These are phyloP conservation scores for Acleris laterana DNA, from an alignment of 2,888 invertebrate genomes.

Conservation along the genomic window DNA sequence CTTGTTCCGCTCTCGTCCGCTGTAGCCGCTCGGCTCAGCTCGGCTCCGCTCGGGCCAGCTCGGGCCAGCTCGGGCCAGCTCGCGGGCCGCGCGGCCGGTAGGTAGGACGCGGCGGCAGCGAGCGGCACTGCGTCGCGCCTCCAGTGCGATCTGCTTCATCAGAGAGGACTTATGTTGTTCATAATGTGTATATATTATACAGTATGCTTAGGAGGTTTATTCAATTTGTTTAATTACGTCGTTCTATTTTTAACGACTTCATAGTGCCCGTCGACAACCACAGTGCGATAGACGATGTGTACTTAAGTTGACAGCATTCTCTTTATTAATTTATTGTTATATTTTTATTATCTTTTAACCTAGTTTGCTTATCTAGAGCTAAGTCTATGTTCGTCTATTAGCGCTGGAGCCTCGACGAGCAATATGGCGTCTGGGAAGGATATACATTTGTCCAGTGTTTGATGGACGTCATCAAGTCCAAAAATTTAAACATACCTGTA, in stretches of 20 bases:
- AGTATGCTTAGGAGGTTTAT: conserved; percentile 83
- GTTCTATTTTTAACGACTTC: conserved; percentile 81
- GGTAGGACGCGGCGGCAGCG: conserved; percentile 42
- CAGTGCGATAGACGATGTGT: conserved; percentile 83
- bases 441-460: conserved; percentile 82
- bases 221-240: conserved; percentile 82
- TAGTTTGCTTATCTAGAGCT: conserved; percentile 83
- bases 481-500: conserved; percentile 85
- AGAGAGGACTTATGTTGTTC: conserved; percentile 76
- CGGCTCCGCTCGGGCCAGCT: conserved; percentile 17
- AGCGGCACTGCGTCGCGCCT: conserved; percentile 50
- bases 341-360: conserved; percentile 79
- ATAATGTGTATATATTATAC: conserved; percentile 83
- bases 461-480: conserved; percentile 78
- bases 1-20: conserved; percentile 75
- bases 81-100: conserved; percentile 41
- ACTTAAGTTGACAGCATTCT: conserved; percentile 82
- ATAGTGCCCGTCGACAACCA: conserved; percentile 83
- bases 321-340: conserved; percentile 81
- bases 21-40: conserved; percentile 50
- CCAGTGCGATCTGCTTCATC: conserved; percentile 63
- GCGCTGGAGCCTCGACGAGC: conserved; percentile 84
- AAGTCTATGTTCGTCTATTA: conserved; percentile 78
- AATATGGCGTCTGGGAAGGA: conserved; percentile 84
- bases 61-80: conserved; percentile 42